Percentiles rank a stretch among this genome's conserved stretches.
Conservation (phyloP, 1,140 invertebrate genomes). For the Pseudomyrmex sp. region DNA sequence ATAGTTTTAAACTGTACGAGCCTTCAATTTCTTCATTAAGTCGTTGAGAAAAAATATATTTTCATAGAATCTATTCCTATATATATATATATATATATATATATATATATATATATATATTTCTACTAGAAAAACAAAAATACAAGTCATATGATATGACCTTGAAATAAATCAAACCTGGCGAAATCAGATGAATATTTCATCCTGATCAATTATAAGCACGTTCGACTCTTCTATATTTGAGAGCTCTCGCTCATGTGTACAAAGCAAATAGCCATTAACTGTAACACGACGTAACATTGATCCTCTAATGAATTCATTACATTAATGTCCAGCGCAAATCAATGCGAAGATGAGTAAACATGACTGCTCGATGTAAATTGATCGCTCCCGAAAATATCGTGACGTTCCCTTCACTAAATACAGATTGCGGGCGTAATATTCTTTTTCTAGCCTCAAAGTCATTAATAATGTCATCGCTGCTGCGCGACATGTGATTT, state of each 20-base stretch:
- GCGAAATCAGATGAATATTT: conserved; percentile 34
- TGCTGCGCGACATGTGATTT: neutral
- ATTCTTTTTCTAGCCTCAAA: neutral
- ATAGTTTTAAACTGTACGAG: too few species aligned
- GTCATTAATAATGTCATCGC: neutral
- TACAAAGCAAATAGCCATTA: conserved; percentile 51
- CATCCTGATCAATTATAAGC: conserved; percentile 19
- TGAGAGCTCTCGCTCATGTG: conserved; percentile 13
- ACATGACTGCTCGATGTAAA: conserved; percentile 4
- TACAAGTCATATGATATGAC: neutral
- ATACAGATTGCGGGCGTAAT: neutral
- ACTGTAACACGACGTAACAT: conserved; percentile 41
- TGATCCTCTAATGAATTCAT: conserved; percentile 45
- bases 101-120: too few species aligned
- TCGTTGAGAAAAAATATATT: too few species aligned
- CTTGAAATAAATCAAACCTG: neutral
- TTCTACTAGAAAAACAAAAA: too few species aligned
- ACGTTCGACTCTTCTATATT: conserved; percentile 31
- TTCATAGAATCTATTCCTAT: too few species aligned
- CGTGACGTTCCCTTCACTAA: neutral
- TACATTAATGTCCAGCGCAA: conserved; percentile 36
- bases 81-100: too few species aligned
- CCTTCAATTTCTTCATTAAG: too few species aligned
- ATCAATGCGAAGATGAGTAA: conserved; percentile 41
- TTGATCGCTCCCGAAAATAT: conserved; percentile 16